Base-by-base conservation (phyloP, 2,888 invertebrate genomes). In the Villa cingulata region DNA sequence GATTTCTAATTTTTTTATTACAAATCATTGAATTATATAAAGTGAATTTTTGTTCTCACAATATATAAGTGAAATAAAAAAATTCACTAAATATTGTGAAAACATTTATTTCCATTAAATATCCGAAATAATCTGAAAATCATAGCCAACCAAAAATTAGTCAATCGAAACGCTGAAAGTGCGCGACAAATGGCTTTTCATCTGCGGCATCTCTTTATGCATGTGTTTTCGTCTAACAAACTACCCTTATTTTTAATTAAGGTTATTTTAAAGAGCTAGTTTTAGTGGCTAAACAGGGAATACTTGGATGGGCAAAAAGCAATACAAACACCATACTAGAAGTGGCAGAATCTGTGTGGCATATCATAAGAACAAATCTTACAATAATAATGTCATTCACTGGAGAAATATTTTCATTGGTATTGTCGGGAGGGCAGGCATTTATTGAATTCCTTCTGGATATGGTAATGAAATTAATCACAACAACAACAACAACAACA, bases 341-440 rank as follows among this genome's bases (percentile, higher is more conserved):
- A 4, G 82, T 95, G 16, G 72, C 90, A 46, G 88, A 90, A 62
- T 91, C 78, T 0, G 66, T 88, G 37, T 95, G 92, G 92, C 76
- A 83, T 20, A 85, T 95, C 41, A 74, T 94, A n/a, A 88, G 89
- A 54, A 89, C 91, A 57, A 96, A 96, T 70, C 78, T 94, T 58
- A 88, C 85, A 12, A 74, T 96, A 39, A 77, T 90, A 34, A 72
- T 94, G 46, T 84, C 86, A 42, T 81, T 90, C 1, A 71, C 91
- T 14, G 88, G 91, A 3, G 86, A 92, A n/a, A 77, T 89, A 52
- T 70, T 94, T 3, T 92, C 91, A 3, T 72, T 94, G 32, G 70
- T 96, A 49, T 75, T 95, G 49, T 88, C 90, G 51, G 89, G 91
- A 17, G 88, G 91, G 32, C 83, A 88, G n/a, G 88, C 88, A 4